Conservation (phyloP, 2,113 vertebrate genomes). For the Rhabdomys dilectus region DNA sequence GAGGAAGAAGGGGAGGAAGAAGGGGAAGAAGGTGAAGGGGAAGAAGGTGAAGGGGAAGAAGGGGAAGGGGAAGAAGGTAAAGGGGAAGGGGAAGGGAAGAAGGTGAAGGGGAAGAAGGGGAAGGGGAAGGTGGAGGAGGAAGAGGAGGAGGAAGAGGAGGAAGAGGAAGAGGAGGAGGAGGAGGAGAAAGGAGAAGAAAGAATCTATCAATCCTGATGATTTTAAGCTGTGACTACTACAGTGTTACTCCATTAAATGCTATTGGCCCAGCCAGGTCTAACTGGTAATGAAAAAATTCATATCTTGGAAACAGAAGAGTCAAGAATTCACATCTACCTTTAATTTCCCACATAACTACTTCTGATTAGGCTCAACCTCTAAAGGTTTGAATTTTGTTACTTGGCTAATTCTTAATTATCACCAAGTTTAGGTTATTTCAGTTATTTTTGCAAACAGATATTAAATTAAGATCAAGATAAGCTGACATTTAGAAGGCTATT, state of each 20-base stretch:
- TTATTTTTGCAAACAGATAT: not conserved
- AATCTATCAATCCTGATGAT: not conserved
- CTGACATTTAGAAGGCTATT: not conserved
- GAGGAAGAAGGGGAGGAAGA: not conserved
- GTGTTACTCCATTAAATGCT: not conserved
- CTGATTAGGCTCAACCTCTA: not conserved
- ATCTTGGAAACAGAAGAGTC: not conserved
- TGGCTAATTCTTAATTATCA: not conserved
- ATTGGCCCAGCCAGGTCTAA: not conserved
- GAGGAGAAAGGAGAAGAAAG: not conserved
- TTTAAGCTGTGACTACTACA: not conserved
- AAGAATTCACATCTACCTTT: not conserved
- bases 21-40: rapidly evolving
- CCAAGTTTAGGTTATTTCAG: not conserved
- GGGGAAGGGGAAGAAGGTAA: not conserved
- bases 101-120: not conserved
- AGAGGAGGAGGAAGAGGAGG: rapidly evolving
- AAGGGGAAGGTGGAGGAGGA: no score
- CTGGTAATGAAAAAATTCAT: not conserved
- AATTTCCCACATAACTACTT: not conserved
- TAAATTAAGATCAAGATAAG: not conserved
- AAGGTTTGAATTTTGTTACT: not conserved
- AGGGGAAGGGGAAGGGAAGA: not conserved
- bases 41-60: no score
- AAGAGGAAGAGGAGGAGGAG: not conserved